Conservation (phyloP, 2,797 vertebrate genomes). For the Bovichtus variegatus region DNA sequence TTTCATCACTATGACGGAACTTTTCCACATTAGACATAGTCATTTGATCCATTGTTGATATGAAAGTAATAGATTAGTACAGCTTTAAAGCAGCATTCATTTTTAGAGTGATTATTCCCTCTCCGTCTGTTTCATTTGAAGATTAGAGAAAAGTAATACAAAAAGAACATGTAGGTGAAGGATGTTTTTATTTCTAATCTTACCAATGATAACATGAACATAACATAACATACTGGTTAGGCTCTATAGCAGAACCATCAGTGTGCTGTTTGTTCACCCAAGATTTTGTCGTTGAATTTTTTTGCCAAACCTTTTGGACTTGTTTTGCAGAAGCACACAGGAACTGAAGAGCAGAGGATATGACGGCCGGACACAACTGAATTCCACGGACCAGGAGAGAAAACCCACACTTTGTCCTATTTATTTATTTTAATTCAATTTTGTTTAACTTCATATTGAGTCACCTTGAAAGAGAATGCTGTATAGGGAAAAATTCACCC, state of each 20-base stretch:
- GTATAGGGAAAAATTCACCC: constrained; percentile 12
- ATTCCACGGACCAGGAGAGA: constrained; percentile 13
- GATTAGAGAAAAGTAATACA: too few species aligned
- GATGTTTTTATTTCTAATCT: not conserved
- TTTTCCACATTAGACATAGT: too few species aligned
- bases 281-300: not conserved
- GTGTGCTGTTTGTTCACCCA: not conserved
- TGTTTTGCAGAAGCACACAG: constrained; percentile 66
- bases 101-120: too few species aligned
- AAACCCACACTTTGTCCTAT: constrained; percentile 31
- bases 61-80: too few species aligned
- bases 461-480: constrained; percentile 41
- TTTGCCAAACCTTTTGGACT: not conserved
- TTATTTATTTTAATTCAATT: constrained; percentile 23
- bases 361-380: constrained; percentile 7
- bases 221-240: too few species aligned
- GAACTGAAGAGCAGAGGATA: constrained; percentile 33
- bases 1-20: too few species aligned
- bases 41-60: too few species aligned
- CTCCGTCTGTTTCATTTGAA: too few species aligned
- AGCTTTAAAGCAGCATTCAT: too few species aligned
- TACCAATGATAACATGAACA: too few species aligned
- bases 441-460: not conserved
- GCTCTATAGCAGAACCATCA: not conserved
- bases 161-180: too few species aligned